Evolutionary conservation across 2,113 vertebrate species (phyloP).

Genomic region (Campylomormyrus tamandua): DNA sequence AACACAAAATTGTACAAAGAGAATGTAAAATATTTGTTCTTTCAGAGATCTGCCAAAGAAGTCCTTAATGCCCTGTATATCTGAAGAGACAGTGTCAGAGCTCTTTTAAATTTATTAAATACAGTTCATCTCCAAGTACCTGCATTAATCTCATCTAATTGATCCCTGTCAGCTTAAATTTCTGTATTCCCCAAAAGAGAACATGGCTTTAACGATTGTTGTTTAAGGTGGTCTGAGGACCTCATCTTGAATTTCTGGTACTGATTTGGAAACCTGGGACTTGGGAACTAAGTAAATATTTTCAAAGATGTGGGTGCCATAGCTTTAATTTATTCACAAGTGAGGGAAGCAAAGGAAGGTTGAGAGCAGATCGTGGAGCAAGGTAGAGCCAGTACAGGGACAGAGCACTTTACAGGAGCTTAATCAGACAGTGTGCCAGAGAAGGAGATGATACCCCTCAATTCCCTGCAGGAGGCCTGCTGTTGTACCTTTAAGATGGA

Average conservation of each 20-base stretch:
- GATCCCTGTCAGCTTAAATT: background rate
- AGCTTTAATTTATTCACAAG: background rate
- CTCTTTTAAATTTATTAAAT: background rate
- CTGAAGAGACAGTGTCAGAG: background rate
- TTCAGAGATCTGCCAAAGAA: background rate
- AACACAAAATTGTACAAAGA: constrained; percentile 30
- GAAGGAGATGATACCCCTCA: background rate
- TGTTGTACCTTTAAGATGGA: background rate
- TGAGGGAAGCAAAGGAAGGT: background rate
- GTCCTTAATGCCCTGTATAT: background rate
- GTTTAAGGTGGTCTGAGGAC: background rate
- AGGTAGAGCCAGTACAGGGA: background rate
- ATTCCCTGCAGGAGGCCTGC: background rate
- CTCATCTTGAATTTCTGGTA: background rate
- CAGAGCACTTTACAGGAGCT: background rate
- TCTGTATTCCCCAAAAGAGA: background rate
- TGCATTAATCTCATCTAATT: background rate
- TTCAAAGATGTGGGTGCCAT: background rate
- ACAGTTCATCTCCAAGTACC: too few species aligned
- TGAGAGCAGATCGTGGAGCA: background rate
- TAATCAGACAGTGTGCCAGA: background rate
- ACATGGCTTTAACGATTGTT: background rate
- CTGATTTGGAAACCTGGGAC: background rate
- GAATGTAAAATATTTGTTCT: background rate
- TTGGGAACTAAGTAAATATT: background rate